These are phyloP conservation scores for Lasioglossum albipes DNA, from an alignment of 1,140 invertebrate species.

Conservation along the genomic window DNA sequence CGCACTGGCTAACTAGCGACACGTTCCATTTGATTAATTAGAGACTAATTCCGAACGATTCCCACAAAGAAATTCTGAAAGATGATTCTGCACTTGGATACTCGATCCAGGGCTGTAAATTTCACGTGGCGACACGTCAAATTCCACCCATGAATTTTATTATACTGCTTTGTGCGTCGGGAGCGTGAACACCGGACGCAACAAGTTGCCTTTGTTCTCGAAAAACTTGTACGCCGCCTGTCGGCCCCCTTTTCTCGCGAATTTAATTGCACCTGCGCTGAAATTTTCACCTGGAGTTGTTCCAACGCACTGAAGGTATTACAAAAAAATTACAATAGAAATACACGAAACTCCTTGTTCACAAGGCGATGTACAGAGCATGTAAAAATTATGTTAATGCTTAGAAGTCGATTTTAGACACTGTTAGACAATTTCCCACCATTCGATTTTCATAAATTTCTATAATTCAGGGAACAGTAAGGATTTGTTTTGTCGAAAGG, in stretches of 20 bases:
- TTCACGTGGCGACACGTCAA: not conserved
- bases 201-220: constrained; percentile 30
- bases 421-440: no score
- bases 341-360: no score
- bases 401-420: no score
- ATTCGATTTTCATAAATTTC: no score
- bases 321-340: no score
- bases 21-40: not conserved
- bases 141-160: not conserved
- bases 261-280: not conserved
- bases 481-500: no score
- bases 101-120: not conserved
- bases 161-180: not conserved
- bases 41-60: not conserved
- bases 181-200: constrained; percentile 3
- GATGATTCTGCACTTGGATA: not conserved
- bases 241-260: not conserved
- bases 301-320: no score
- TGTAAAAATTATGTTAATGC: no score
- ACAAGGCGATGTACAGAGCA: no score
- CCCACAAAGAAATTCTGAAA: no score
- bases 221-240: not conserved
- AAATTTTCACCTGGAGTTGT: not conserved
- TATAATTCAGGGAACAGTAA: no score
- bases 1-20: no score